Percentiles rank a stretch among this genome's conserved stretches.
These are phyloP conservation scores for Apostichopus californicus DNA, from an alignment of 35 echinoderm and acorn worm genomes.

Conservation along the genomic window DNA sequence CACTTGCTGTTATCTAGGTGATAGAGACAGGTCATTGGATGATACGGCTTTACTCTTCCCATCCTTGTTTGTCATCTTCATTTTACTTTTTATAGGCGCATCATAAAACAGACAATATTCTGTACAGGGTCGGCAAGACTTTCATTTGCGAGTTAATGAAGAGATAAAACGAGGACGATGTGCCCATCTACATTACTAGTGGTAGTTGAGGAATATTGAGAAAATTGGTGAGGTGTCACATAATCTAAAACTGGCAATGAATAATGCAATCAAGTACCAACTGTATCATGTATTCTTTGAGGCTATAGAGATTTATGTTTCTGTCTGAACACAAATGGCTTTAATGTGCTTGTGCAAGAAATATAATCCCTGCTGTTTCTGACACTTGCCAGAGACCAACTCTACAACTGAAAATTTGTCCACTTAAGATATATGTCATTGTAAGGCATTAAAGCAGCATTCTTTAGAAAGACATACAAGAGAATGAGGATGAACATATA, in stretches of 20 bases:
- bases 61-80: background rate
- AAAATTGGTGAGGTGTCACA: constrained; percentile 11
- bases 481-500: too few species aligned
- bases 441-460: too few species aligned
- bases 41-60: background rate
- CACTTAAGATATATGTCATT: too few species aligned
- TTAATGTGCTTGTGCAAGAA: constrained; percentile 4
- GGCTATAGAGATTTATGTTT: background rate
- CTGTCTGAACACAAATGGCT: background rate
- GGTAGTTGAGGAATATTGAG: background rate
- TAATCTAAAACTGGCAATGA: background rate
- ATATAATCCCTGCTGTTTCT: background rate
- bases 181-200: background rate
- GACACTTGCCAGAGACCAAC: constrained; percentile 3
- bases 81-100: background rate
- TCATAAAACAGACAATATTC: background rate
- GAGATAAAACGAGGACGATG: background rate
- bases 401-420: background rate
- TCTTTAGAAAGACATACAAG: too few species aligned
- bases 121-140: background rate
- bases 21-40: background rate
- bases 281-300: background rate
- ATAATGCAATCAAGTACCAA: background rate
- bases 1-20: background rate
- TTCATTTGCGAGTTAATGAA: constrained; percentile 5